Percentiles rank a stretch among this genome's conserved stretches.
These are phyloP conservation scores for Lucinisca nassula DNA, from an alignment of 2,888 invertebrate species.

Conservation along the genomic window DNA sequence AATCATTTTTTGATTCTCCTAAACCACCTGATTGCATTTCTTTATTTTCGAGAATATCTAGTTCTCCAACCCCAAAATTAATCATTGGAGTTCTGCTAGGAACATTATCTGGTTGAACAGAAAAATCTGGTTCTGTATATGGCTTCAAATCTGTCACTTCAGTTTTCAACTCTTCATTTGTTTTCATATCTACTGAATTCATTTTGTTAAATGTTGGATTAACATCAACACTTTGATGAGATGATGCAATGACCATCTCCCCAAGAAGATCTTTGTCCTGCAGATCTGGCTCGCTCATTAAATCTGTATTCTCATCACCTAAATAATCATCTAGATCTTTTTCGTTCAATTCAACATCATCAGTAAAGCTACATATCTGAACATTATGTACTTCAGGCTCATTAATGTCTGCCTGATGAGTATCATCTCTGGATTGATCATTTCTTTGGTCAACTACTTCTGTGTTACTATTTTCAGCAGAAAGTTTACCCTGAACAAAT, in stretches of 20 bases:
- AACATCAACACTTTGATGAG: no score
- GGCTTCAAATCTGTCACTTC: neutral
- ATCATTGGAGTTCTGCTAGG: neutral
- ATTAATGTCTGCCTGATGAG: neutral
- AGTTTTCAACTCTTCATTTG: neutral
- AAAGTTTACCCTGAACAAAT: neutral
- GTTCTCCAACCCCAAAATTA: neutral
- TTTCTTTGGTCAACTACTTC: neutral
- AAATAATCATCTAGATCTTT: conserved; percentile 77
- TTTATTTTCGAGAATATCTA: neutral
- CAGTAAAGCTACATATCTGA: conserved; percentile 31
- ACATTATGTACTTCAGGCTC: neutral
- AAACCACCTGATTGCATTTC: neutral
- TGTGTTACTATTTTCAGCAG: neutral
- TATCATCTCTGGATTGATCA: neutral
- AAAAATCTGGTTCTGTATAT: neutral
- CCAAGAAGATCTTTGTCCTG: neutral
- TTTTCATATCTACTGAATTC: neutral
- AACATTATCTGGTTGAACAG: neutral
- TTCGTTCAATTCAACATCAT: conserved; percentile 70
- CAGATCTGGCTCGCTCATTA: neutral
- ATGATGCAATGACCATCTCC: no score
- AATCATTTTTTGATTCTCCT: neutral
- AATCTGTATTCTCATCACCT: conserved; percentile 26
- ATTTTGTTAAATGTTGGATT: no score